Conservation (phyloP, 2,888 invertebrate species). For the Theristus sp. region DNA sequence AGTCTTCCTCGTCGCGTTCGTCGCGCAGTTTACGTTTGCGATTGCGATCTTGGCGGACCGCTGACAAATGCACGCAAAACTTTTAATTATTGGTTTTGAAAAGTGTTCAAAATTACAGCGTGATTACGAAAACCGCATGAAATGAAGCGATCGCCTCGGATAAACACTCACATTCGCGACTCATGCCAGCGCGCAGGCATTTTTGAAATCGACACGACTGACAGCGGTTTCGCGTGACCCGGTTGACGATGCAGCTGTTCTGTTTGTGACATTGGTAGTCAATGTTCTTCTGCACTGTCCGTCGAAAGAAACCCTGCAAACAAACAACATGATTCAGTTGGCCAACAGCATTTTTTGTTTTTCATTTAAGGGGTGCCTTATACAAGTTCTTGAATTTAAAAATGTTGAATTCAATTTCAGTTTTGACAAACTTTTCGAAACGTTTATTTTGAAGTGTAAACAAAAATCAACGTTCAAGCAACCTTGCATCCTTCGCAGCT, state of each 20-base stretch:
- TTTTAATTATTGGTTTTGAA: neutral
- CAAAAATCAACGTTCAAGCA: no score
- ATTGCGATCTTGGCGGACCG: slow-evolving; percentile 8
- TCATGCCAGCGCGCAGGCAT: slow-evolving; percentile 15
- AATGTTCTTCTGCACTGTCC: slow-evolving; percentile 14
- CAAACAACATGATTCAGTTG: no score
- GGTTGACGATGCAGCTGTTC: slow-evolving; percentile 9
- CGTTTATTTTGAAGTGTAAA: no score
- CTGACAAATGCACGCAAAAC: neutral
- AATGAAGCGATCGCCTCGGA: no score
- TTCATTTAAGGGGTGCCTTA: no score
- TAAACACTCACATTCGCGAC: neutral
- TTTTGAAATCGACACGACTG: slow-evolving; percentile 18
- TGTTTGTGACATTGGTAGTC: slow-evolving; percentile 14
- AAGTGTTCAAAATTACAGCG: no score
- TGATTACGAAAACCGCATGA: no score
- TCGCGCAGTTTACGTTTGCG: slow-evolving; percentile 6
- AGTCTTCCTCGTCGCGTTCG: slow-evolving; percentile 8
- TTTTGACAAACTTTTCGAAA: no score
- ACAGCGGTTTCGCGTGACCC: slow-evolving; percentile 17
- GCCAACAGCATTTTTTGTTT: no score
- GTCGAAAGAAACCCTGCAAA: slow-evolving; percentile 18
- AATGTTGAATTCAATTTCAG: no score
- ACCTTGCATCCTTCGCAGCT: slow-evolving; percentile 96
- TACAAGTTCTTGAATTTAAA: no score